phyloP scores from a whole-genome alignment of 2,888 invertebrate species.

The Galeruca laticollis region DNA sequence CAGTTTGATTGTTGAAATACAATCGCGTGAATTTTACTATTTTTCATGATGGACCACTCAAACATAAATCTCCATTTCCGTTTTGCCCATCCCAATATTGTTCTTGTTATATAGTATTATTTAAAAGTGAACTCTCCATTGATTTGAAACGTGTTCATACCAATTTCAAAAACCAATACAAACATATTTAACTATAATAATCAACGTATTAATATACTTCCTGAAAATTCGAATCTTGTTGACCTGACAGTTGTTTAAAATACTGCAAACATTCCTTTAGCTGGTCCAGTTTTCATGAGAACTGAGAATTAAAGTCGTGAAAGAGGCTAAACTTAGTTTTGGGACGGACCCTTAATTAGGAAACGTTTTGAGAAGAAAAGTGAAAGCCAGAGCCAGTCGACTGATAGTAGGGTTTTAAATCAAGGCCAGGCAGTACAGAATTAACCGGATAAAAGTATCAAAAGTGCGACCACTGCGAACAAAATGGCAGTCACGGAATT shows the following conservation, averaged over 20 bases:
- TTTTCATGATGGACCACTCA: too few species aligned
- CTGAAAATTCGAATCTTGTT: constrained; percentile 29
- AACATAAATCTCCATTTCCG: too few species aligned
- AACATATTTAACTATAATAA: too few species aligned
- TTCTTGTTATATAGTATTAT: too few species aligned
- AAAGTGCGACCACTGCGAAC: constrained; percentile 47
- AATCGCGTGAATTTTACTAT: too few species aligned
- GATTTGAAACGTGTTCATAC: too few species aligned
- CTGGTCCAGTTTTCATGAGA: constrained; percentile 57
- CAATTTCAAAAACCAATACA: too few species aligned
- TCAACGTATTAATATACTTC: too few species aligned
- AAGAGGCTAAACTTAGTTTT: constrained; percentile 66
- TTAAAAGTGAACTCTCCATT: too few species aligned
- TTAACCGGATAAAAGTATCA: constrained; percentile 59
- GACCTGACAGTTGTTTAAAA: constrained; percentile 53
- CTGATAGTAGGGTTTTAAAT: constrained; percentile 59
- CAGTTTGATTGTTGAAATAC: too few species aligned
- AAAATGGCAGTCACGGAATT: background rate
- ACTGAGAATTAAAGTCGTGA: constrained; percentile 67
- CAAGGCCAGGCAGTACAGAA: constrained; percentile 61
- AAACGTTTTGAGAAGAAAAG: constrained; percentile 64
- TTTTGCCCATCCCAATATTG: too few species aligned
- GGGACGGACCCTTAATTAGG: constrained; percentile 69
- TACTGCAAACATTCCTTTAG: constrained; percentile 55
- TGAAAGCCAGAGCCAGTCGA: constrained; percentile 16